Base-by-base conservation (phyloP, 92 coral and sea anemone species). In the Phymanthus crucifer region DNA sequence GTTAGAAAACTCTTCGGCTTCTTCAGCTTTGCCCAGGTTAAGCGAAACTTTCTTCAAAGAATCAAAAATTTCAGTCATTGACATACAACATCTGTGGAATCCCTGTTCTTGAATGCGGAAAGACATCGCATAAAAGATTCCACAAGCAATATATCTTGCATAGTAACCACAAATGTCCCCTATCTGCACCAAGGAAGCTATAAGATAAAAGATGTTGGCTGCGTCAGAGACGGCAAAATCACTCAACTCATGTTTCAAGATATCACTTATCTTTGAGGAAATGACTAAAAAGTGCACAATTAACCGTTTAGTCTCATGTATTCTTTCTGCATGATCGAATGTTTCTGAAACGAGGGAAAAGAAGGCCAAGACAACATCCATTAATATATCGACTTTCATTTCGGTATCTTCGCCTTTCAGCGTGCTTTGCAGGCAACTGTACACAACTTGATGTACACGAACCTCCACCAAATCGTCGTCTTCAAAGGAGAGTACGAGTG, bases 401-500 rank as follows among this genome's bases (percentile, higher is more conserved):
- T 0, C 74, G 6, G 24, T 35, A 6, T 70, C 31, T 23, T 29
- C 19, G 5, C 3, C n/a, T 21, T 4, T 54, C n/a, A 19, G 1
- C 8, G 64, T 54, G 64, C 64, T 61, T 61, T 61, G 77, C 66
- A 73, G 34, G 48, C 83, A 58, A 83, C 27, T 50, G 66, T 73
- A 31, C 76, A 73, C 18, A 76, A 54, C 32, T 8, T 29, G 32
- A 70, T 31, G 37, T 34, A 70, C 74, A 2, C 52, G 52, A 45
- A 72, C 24, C 48, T 64, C 26, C 2, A 16, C 9, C 47, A 34
- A 2, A 37, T 65, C 68, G 0, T 61, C 68, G 0, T 61, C 3
- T 24, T 29, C 68, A 27, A 19, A 61, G 27, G 77, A n/a, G 7
- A 83, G 82, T 45, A 83, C 36, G 69, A 83, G 47, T 32, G 87